Conservation (phyloP, 2,113 vertebrate genomes). For the Ivindomyrus marchei region DNA sequence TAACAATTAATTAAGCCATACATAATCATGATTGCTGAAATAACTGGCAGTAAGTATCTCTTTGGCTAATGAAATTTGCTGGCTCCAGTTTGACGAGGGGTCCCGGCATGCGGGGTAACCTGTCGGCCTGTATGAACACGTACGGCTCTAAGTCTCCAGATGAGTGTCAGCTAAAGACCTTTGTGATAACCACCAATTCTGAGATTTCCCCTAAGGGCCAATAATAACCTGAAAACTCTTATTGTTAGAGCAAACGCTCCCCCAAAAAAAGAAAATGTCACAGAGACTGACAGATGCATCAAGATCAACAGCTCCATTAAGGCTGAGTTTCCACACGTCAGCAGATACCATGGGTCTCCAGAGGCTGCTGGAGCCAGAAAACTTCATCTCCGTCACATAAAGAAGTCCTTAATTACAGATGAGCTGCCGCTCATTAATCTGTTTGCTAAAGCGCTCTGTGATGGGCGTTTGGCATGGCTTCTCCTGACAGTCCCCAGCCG, state of each 20-base stretch:
- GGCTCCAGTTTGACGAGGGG: not conserved
- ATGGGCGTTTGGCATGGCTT: not conserved
- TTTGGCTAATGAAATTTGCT: not conserved
- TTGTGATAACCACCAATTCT: not conserved
- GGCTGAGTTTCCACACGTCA: not conserved
- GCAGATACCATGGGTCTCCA: not conserved
- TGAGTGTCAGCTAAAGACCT: not conserved
- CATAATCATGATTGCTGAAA: not conserved
- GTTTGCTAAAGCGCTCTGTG: not conserved
- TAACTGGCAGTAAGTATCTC: not conserved
- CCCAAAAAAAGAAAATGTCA: not conserved
- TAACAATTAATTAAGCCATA: not conserved
- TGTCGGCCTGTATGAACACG: not conserved
- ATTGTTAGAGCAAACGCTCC: not conserved
- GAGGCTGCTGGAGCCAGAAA: not conserved
- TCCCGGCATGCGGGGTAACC: not conserved
- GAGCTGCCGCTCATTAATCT: not conserved
- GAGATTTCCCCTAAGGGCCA: not conserved
- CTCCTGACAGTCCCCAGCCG: not conserved
- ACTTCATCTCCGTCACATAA: not conserved
- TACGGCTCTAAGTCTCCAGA: not conserved
- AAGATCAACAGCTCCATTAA: not conserved
- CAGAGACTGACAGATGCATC: not conserved
- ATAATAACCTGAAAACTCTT: not conserved
- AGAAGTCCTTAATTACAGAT: not conserved